Evolutionary conservation across 1,140 invertebrate species (phyloP).

Genomic region (Oscheius sp.): DNA sequence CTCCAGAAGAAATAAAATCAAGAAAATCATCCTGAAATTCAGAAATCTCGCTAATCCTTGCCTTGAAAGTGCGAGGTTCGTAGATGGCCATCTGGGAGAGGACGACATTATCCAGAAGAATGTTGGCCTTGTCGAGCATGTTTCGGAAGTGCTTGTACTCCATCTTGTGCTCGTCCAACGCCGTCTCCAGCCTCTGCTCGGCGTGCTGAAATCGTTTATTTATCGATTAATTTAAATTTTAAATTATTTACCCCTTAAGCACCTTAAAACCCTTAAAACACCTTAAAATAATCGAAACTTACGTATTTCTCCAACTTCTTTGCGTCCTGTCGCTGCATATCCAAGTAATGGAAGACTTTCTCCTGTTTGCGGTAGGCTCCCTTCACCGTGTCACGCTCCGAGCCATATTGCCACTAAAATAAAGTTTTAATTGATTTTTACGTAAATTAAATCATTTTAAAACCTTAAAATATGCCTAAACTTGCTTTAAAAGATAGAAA

Average conservation of each 20-base stretch:
- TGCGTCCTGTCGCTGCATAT: slow-evolving; percentile 53
- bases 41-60: too few species aligned
- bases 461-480: not conserved
- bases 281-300: slow-evolving; percentile 11
- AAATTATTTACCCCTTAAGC: too few species aligned
- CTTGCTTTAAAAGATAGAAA: not conserved
- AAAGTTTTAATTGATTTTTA: not conserved
- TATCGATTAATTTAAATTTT: not conserved
- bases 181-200: slow-evolving; percentile 47
- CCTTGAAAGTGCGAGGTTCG: slow-evolving; percentile 54
- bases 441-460: not conserved
- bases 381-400: slow-evolving; percentile 40
- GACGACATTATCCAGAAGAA: slow-evolving; percentile 49
- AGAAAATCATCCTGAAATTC: too few species aligned
- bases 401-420: slow-evolving; percentile 59
- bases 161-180: slow-evolving; percentile 47
- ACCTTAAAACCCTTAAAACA: slow-evolving; percentile 10
- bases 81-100: slow-evolving; percentile 57
- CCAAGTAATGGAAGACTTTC: slow-evolving; percentile 51
- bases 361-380: slow-evolving; percentile 41
- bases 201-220: slow-evolving; percentile 42
- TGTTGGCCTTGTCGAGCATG: slow-evolving; percentile 50
- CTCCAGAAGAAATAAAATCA: too few species aligned
- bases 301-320: slow-evolving; percentile 48
- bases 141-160: slow-evolving; percentile 45